phyloP scores from a whole-genome alignment of 2,888 invertebrate species.

The Xestia rhomboidea region DNA sequence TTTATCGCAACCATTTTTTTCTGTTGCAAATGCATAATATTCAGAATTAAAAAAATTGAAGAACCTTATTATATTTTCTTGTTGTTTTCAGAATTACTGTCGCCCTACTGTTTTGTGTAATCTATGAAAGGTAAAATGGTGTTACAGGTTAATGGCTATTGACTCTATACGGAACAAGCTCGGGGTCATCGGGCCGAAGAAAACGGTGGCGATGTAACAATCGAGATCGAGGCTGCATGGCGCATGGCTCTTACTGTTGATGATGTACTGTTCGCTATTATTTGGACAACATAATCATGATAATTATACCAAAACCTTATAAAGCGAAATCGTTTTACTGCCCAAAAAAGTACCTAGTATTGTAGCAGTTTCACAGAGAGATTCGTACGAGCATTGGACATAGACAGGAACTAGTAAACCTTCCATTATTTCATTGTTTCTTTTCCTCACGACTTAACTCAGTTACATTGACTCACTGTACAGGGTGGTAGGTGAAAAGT shows the following conservation, averaged over 20 bases:
- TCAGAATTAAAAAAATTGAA: neutral
- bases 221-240: slow-evolving; percentile 26
- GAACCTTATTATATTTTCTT: too few relatives aligned
- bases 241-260: slow-evolving; percentile 14
- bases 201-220: slow-evolving; percentile 38
- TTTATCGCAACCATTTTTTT: neutral
- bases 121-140: slow-evolving; percentile 29
- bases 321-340: neutral
- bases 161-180: neutral
- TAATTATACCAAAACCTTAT: neutral
- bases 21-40: neutral
- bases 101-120: neutral
- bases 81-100: neutral
- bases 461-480: neutral
- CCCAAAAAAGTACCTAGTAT: neutral
- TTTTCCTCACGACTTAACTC: neutral
- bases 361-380: neutral
- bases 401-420: neutral
- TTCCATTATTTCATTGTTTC: neutral
- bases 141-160: slow-evolving; percentile 26
- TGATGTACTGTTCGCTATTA: neutral
- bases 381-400: neutral
- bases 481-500: too few relatives aligned
- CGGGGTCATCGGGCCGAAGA: neutral
- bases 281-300: slow-evolving; percentile 13